Conservation (phyloP, 1,140 invertebrate species). For the Megalopta genalis region DNA sequence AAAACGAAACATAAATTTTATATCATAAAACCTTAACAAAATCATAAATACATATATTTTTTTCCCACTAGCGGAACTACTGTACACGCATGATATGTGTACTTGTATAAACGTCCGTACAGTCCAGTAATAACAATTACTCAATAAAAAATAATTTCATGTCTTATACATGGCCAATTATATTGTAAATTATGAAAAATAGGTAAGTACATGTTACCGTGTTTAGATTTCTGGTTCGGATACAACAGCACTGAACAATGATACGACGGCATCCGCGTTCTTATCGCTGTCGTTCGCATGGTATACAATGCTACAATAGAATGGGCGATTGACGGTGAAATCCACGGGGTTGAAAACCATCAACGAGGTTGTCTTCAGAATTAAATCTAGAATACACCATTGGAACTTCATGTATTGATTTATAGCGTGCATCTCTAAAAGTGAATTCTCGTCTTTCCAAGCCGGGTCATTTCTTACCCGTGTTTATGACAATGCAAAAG, state of each 20-base stretch:
- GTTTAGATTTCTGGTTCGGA: not conserved
- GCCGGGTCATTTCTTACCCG: too few species aligned
- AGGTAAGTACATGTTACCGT: not conserved
- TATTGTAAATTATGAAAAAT: not conserved
- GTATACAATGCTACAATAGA: conserved; percentile 15
- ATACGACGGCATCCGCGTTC: not conserved
- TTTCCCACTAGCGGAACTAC: too few species aligned
- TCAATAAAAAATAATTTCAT: too few species aligned
- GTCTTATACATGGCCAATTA: too few species aligned
- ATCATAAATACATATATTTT: too few species aligned
- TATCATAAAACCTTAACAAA: too few species aligned
- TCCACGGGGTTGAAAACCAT: not conserved
- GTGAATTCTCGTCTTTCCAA: not conserved
- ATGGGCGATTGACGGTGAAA: conserved; percentile 4
- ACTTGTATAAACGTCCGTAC: too few species aligned
- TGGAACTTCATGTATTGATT: not conserved
- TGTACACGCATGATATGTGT: too few species aligned
- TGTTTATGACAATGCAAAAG: too few species aligned
- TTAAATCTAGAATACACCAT: conserved; percentile 25
- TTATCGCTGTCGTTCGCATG: not conserved
- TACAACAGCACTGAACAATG: conserved; percentile 24
- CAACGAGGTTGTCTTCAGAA: conserved; percentile 7
- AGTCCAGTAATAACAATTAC: too few species aligned
- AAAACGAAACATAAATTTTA: too few species aligned
- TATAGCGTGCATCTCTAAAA: too few species aligned